Conservation (phyloP, 2,113 vertebrate species). For the Ivindomyrus marchei region DNA sequence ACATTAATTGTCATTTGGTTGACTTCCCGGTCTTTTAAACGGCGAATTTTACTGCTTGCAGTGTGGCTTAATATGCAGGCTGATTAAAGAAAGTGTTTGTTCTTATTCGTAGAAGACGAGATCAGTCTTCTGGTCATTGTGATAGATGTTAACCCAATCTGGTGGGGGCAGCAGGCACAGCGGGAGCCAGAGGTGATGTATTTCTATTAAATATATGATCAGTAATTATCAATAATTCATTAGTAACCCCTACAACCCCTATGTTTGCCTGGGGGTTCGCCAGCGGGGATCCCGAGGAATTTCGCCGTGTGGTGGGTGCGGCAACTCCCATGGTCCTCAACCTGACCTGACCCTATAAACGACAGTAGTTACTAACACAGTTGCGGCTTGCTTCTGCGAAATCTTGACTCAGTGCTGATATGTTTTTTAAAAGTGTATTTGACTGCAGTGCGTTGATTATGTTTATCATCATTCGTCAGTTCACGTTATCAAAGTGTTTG, state of each 20-base stretch:
- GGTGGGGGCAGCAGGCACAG: slow-evolving; percentile 88
- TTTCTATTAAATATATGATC: background rate
- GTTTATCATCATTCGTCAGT: slow-evolving; percentile 51
- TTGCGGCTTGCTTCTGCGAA: background rate
- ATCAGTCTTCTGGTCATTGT: slow-evolving; percentile 79
- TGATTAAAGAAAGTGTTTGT: background rate
- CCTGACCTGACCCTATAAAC: background rate
- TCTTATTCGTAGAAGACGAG: slow-evolving; percentile 74
- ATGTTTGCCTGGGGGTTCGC: too few relatives aligned
- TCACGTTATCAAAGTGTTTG: slow-evolving; percentile 85
- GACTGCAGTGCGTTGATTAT: background rate
- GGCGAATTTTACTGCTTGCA: background rate
- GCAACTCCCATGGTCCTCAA: too few relatives aligned
- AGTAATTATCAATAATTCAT: background rate
- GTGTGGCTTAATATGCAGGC: background rate
- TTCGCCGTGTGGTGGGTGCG: too few relatives aligned
- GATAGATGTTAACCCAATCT: slow-evolving; percentile 87
- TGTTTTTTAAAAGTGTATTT: background rate
- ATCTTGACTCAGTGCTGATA: background rate
- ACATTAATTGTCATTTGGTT: background rate
- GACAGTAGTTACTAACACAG: background rate
- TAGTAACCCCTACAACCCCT: too few relatives aligned
- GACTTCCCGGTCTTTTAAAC: background rate
- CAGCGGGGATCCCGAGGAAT: too few relatives aligned
- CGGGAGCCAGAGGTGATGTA: slow-evolving; percentile 71